phyloP scores from a whole-genome alignment of 2,113 vertebrate genomes.

The Triplophysa tibetana region DNA sequence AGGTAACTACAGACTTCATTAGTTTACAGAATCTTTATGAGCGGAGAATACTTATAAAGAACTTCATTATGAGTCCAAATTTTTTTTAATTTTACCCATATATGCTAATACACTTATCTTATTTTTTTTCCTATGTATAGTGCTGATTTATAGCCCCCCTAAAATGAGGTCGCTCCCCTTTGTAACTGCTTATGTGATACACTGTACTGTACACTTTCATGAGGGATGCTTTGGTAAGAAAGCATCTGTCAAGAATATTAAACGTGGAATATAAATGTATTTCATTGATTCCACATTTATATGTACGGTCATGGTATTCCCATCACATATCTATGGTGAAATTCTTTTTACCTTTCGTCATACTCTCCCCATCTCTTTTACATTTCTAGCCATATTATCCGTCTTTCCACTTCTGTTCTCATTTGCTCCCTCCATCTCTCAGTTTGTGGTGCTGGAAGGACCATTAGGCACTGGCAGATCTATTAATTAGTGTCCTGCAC shows the following conservation, averaged over 20 bases:
- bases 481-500: conserved; percentile 66
- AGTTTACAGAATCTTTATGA: no score
- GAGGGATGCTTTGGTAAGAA: background rate
- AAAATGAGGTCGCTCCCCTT: background rate
- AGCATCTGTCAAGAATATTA: conserved; percentile 1
- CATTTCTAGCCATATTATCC: conserved; percentile 49
- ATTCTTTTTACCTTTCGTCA: conserved; percentile 2
- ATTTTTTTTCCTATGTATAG: no score
- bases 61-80: no score
- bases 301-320: background rate
- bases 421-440: conserved; percentile 34
- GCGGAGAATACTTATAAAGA: no score
- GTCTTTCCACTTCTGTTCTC: conserved; percentile 55
- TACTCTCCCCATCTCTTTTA: background rate
- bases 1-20: no score
- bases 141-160: no score
- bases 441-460: conserved; percentile 42
- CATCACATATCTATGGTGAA: conserved; percentile 12
- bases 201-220: background rate
- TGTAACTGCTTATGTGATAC: background rate
- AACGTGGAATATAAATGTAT: conserved; percentile 11
- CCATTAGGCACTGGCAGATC: conserved; percentile 51
- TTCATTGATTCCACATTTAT: background rate
- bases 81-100: no score
- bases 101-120: no score